Evolutionary conservation across 2,888 invertebrate species (phyloP), one percentile per base, ranked within the genome.

Genomic region (Scaptomyza caliginosa): DNA sequence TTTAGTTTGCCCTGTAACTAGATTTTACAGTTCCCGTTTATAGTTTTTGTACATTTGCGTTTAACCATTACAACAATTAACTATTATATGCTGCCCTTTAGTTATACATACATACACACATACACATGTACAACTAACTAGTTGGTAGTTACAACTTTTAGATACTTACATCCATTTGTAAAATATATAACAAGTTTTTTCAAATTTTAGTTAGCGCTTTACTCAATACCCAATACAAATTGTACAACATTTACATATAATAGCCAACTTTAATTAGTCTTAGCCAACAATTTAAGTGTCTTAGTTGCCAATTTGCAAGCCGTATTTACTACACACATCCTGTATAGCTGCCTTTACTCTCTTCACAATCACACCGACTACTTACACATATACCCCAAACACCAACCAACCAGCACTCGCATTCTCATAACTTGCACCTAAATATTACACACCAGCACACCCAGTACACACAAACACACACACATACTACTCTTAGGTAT

Each of bases 281-380:
- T 77, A 68, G 76, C 54, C 57, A 50, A 77, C 30, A 56, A 45
- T 82, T 42, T 85, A 67, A 69, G 64, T 86, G 82, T 86, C 75
- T 67, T 86, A 83, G 86, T 77, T 83, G 85, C 86, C 74, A 70
- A 60, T 80, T 77, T 80, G 74, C 68, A 67, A 82, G 66, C 65
- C 67, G 66, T 73, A n/a, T 32, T 86, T 67, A 71, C 62, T 70
- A 42, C 45, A 68, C 57, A 52, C 56, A 52, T 51, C 46, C 23
- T 74, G 59, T 69, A 69, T 79, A 83, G 58, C 54, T 72, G 67
- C 58, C 66, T 63, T 39, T 56, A 62, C 52, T 21, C 28, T 7
- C 23, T 11, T 24, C 43, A 45, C 52, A 60, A 55, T 30, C 40
- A 43, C 59, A 63, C 43, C 46, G n/a, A 49, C 51, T 42, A 57